Evolutionary conservation across 2,888 invertebrate genomes (phyloP).

Genomic region (Colletes collaris): DNA sequence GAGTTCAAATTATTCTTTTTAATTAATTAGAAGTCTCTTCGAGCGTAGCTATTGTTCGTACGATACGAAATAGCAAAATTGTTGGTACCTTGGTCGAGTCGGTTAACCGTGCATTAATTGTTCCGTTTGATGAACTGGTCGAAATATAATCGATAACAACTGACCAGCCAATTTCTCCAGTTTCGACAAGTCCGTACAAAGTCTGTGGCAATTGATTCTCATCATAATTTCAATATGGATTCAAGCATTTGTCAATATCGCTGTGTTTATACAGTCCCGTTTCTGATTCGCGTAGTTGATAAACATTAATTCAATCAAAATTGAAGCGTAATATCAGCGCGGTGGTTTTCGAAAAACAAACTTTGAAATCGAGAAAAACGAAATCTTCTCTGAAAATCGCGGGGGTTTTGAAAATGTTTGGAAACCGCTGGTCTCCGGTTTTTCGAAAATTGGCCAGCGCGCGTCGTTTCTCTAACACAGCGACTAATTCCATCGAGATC

Average conservation of each 20-base stretch:
- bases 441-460: no score
- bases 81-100: slow-evolving; percentile 23
- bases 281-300: no score
- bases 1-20: no score
- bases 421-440: neutral
- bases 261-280: no score
- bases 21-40: neutral
- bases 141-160: slow-evolving; percentile 28
- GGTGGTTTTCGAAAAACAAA: no score
- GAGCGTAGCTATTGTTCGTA: no score
- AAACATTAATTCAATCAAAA: no score
- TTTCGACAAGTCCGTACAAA: slow-evolving; percentile 1
- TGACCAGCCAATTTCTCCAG: slow-evolving; percentile 30
- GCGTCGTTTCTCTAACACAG: no score
- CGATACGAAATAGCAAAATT: neutral
- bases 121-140: slow-evolving; percentile 33
- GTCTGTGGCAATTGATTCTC: neutral
- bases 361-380: no score
- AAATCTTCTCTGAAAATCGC: no score
- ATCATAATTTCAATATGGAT: neutral
- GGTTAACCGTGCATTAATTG: slow-evolving; percentile 53
- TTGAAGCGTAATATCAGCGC: no score
- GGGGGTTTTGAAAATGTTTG: no score
- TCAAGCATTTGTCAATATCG: neutral
- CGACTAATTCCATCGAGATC: slow-evolving; percentile 1